These are phyloP conservation scores for Nomada fucata DNA, from an alignment of 2,888 invertebrate genomes.

Conservation along the genomic window DNA sequence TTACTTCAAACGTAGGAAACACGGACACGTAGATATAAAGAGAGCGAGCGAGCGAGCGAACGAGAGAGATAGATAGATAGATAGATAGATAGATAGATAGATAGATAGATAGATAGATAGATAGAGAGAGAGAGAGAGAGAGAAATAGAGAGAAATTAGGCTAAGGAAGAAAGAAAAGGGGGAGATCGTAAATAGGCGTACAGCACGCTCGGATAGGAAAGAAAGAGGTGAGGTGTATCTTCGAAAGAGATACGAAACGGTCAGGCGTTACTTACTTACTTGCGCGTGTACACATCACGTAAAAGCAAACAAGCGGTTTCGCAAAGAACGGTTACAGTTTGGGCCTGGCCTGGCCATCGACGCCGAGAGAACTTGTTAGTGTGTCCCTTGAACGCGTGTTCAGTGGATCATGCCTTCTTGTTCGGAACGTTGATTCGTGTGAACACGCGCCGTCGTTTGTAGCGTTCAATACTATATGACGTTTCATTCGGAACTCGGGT, in stretches of 20 bases:
- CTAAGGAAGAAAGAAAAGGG: conserved; percentile 34
- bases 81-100: too few relatives aligned
- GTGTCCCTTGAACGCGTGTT: conserved; percentile 12
- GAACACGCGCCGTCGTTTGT: not conserved
- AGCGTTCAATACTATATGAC: too few relatives aligned
- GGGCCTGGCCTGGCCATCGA: not conserved
- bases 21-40: conserved; percentile 34
- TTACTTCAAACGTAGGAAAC: conserved; percentile 21
- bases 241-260: conserved; percentile 13
- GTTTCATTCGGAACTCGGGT: not conserved
- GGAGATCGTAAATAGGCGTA: conserved; percentile 33
- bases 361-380: conserved; percentile 29
- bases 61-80: not conserved
- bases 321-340: conserved; percentile 3
- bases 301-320: conserved; percentile 34
- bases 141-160: conserved; percentile 21
- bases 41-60: conserved; percentile 5
- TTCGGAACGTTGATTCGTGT: not conserved
- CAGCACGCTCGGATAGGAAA: conserved; percentile 13
- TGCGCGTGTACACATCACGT: conserved; percentile 26
- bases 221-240: conserved; percentile 19
- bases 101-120: too few relatives aligned
- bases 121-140: not conserved
- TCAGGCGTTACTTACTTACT: conserved; percentile 45
- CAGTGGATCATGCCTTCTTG: not conserved